Conservation (phyloP, 2,888 invertebrate species). For the Ligdia adustata region DNA sequence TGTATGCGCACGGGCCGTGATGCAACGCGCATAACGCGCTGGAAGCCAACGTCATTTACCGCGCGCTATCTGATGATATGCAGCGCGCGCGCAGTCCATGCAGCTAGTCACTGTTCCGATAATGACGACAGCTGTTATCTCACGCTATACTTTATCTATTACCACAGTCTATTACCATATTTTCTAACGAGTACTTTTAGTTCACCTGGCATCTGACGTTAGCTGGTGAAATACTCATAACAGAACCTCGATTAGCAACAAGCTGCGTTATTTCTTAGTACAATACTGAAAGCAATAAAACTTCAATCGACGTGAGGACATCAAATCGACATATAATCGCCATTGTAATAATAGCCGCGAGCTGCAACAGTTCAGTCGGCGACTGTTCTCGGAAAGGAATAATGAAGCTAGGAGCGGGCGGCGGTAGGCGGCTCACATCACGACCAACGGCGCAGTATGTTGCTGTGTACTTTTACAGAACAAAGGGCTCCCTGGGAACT, state of each 20-base stretch:
- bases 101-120: too few species aligned
- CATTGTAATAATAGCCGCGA: slow-evolving; percentile 46
- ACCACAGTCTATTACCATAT: slow-evolving; percentile 28
- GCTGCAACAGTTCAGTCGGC: slow-evolving; percentile 49
- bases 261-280: slow-evolving; percentile 12
- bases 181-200: too few species aligned
- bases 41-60: too few species aligned
- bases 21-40: slow-evolving; percentile 44
- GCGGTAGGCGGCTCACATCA: slow-evolving; percentile 53
- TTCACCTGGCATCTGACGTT: slow-evolving; percentile 20
- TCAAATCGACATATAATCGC: slow-evolving; percentile 45
- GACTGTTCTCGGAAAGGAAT: slow-evolving; percentile 58
- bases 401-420: slow-evolving; percentile 51
- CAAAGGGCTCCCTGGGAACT: slow-evolving; percentile 55
- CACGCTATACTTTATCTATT: slow-evolving; percentile 40
- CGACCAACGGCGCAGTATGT: slow-evolving; percentile 49
- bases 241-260: slow-evolving; percentile 10
- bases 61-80: too few species aligned
- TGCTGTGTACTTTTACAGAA: slow-evolving; percentile 50
- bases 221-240: slow-evolving; percentile 9
- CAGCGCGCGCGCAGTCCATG: too few species aligned
- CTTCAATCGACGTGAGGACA: slow-evolving; percentile 24
- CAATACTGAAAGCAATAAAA: slow-evolving; percentile 15
- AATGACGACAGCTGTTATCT: slow-evolving; percentile 42
- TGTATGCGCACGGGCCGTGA: slow-evolving; percentile 42